phyloP scores from a whole-genome alignment of 2,888 invertebrate genomes.

The Endomychus coccineus region DNA sequence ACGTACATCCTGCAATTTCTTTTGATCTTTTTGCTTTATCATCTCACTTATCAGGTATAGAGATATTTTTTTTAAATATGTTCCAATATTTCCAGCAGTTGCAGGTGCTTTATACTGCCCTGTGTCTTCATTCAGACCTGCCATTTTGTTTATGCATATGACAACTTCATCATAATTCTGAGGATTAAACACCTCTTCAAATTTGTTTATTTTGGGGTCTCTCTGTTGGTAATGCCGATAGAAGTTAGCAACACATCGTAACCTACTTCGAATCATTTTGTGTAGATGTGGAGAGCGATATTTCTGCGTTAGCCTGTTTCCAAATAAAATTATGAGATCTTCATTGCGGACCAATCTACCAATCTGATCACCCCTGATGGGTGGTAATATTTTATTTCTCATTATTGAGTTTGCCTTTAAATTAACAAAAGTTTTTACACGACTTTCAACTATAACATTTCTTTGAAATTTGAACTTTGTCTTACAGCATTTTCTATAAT shows the following conservation, averaged over 20 bases:
- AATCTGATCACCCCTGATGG: conserved; percentile 20
- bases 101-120: conserved; percentile 13
- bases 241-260: conserved; percentile 19
- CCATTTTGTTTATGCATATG: conserved; percentile 15
- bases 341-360: conserved; percentile 19
- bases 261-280: conserved; percentile 18
- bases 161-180: conserved; percentile 15
- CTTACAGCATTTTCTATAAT: too few species aligned
- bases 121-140: conserved; percentile 11
- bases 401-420: too few species aligned
- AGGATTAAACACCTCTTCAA: conserved; percentile 19
- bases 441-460: too few species aligned
- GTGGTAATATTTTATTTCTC: conserved; percentile 16
- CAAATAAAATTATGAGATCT: conserved; percentile 20
- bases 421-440: too few species aligned
- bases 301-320: conserved; percentile 19
- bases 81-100: conserved; percentile 17
- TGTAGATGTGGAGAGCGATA: conserved; percentile 17
- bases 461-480: too few species aligned
- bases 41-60: conserved; percentile 3
- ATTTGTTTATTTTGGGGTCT: conserved; percentile 14
- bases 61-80: conserved; percentile 16
- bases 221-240: conserved; percentile 4
- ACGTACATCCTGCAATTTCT: conserved; percentile 12
- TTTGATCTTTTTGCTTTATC: conserved; percentile 17